Conservation (phyloP, 2,797 vertebrate genomes). For the Xiphorhynchus erythropygius region DNA sequence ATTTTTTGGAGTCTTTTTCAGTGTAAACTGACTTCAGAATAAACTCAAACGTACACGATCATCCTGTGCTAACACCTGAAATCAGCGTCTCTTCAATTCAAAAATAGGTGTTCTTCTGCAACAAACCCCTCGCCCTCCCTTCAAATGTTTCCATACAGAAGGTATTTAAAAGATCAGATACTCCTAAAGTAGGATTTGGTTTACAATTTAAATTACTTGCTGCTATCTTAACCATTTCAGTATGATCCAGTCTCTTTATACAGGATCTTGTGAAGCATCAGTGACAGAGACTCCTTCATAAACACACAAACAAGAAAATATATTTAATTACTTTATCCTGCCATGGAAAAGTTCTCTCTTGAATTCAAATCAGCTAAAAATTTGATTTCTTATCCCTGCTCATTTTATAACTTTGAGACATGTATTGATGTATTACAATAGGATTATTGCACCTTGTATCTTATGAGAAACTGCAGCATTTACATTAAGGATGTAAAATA, state of each 20-base stretch:
- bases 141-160: not conserved
- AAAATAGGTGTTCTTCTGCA: not conserved
- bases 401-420: not conserved
- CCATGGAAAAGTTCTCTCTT: not conserved
- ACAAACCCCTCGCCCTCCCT: not conserved
- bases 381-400: not conserved
- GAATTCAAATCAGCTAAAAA: not conserved
- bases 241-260: not conserved
- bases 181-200: not conserved
- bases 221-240: not conserved
- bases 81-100: not conserved
- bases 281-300: not conserved
- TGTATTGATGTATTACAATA: not conserved
- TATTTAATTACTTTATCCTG: not conserved
- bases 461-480: not conserved
- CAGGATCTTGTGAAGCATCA: not conserved
- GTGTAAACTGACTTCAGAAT: not conserved
- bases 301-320: not conserved
- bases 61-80: not conserved
- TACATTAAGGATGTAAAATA: not conserved
- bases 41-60: not conserved
- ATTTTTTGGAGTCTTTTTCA: not conserved
- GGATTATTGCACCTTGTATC: not conserved
- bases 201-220: not conserved
- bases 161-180: not conserved